phyloP scores from a whole-genome alignment of 2,888 invertebrate genomes.

The Brachyopa scutellaris region DNA sequence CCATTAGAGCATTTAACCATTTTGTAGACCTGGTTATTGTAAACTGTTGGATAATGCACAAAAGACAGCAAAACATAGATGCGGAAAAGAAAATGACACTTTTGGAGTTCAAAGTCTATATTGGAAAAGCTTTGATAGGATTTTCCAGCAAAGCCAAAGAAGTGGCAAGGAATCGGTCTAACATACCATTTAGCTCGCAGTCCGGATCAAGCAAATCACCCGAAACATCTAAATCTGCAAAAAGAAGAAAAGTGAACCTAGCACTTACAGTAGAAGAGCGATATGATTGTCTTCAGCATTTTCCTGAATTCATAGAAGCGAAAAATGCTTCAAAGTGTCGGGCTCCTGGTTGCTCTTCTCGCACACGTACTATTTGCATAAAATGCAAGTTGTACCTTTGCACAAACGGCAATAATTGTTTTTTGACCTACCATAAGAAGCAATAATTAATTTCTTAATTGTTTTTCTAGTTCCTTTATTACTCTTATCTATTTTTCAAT shows the following conservation, averaged over 20 bases:
- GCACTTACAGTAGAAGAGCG: background rate
- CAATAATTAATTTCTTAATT: background rate
- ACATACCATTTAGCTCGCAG: background rate
- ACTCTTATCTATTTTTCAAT: too few relatives aligned
- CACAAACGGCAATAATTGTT: too few relatives aligned
- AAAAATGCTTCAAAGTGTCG: conserved; percentile 10
- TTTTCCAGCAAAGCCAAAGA: conserved; percentile 20
- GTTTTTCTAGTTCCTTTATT: conserved; percentile 1
- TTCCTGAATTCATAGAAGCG: conserved; percentile 13
- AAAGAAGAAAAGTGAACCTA: background rate
- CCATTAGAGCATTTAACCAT: too few relatives aligned
- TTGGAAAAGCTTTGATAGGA: conserved; percentile 19
- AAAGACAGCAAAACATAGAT: background rate
- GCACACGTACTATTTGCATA: too few relatives aligned
- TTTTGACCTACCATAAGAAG: conserved; percentile 4
- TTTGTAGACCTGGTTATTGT: too few relatives aligned
- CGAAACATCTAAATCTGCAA: background rate
- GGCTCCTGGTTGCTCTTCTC: too few relatives aligned
- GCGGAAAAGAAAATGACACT: conserved; percentile 15
- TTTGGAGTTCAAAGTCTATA: conserved; percentile 14
- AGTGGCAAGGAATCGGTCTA: conserved; percentile 10
- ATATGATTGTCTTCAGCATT: conserved; percentile 10
- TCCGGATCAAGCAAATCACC: conserved; percentile 10
- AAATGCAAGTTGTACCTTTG: too few relatives aligned
- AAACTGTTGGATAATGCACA: too few relatives aligned